phyloP scores from a whole-genome alignment of 2,113 vertebrate species.

The Delphinus delphis region DNA sequence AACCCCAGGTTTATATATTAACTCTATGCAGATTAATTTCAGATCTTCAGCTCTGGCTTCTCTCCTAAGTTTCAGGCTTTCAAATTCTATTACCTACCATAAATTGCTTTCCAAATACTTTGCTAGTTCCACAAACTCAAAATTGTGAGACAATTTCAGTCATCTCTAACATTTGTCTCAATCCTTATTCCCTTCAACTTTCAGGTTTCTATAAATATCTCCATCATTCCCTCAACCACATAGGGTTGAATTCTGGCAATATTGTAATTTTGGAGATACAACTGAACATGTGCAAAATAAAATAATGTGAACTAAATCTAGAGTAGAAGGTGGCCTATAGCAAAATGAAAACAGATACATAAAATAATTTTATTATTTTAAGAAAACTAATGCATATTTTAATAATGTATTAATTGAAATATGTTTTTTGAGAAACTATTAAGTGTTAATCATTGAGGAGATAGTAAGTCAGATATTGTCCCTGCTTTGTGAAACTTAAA shows the following conservation, averaged over 20 bases:
- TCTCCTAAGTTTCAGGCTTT: constrained; percentile 8
- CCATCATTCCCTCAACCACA: background rate
- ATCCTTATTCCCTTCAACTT: background rate
- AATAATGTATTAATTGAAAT: background rate
- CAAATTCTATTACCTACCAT: constrained; percentile 21
- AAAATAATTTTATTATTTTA: background rate
- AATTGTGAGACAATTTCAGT: constrained; percentile 5
- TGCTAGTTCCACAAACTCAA: background rate
- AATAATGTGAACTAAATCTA: background rate
- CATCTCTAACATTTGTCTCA: constrained; percentile 22
- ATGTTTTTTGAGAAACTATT: background rate
- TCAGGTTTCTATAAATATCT: constrained; percentile 9
- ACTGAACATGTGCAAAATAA: background rate
- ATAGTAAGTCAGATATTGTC: background rate
- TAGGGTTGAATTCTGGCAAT: background rate
- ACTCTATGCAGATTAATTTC: constrained; percentile 38
- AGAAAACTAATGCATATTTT: background rate
- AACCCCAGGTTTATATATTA: constrained; percentile 19
- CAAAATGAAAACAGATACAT: background rate
- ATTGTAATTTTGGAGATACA: background rate
- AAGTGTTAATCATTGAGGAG: background rate
- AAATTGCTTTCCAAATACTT: constrained; percentile 47
- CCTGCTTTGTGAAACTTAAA: background rate
- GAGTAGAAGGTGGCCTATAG: background rate
- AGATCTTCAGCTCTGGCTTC: constrained; percentile 14